phyloP scores from a whole-genome alignment of 1,140 invertebrate genomes.

The Rhyacophila brunnea region DNA sequence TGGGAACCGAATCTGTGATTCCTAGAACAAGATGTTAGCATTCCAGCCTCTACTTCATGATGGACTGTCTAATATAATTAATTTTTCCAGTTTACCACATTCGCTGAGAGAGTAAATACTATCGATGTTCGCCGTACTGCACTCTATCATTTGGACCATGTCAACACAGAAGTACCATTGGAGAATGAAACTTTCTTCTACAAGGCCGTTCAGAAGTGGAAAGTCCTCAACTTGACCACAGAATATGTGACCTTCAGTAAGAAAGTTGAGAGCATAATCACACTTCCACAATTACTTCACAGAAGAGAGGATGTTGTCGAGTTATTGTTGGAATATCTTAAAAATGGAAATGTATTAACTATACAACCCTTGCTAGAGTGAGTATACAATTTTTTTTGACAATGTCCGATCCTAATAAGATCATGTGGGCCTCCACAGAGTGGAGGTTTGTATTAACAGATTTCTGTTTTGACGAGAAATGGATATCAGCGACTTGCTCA shows the following conservation, averaged over 20 bases:
- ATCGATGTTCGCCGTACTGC: conserved; percentile 80
- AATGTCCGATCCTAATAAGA: too few species aligned
- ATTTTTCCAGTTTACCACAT: conserved; percentile 79
- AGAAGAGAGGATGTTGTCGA: conserved; percentile 75
- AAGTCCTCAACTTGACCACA: conserved; percentile 78
- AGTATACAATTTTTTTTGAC: too few species aligned
- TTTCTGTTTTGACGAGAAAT: too few species aligned
- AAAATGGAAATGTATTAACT: conserved; percentile 66
- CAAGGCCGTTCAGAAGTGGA: conserved; percentile 84
- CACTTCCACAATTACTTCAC: conserved; percentile 75
- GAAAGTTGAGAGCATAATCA: conserved; percentile 70
- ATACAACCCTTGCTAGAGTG: conserved; percentile 81
- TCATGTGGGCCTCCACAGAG: too few species aligned
- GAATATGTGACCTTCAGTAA: conserved; percentile 75
- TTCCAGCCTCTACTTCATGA: too few species aligned
- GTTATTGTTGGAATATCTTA: conserved; percentile 69
- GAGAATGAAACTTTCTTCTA: conserved; percentile 78
- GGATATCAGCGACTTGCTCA: too few species aligned
- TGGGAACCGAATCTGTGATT: too few species aligned
- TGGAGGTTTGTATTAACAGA: too few species aligned
- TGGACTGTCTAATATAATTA: too few species aligned
- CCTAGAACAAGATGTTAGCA: too few species aligned
- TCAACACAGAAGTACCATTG: conserved; percentile 61
- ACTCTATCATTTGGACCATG: conserved; percentile 63
- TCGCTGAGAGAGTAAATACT: conserved; percentile 77